Evolutionary conservation across 2,888 invertebrate species (phyloP).

Genomic region (Plutella xylostella): DNA sequence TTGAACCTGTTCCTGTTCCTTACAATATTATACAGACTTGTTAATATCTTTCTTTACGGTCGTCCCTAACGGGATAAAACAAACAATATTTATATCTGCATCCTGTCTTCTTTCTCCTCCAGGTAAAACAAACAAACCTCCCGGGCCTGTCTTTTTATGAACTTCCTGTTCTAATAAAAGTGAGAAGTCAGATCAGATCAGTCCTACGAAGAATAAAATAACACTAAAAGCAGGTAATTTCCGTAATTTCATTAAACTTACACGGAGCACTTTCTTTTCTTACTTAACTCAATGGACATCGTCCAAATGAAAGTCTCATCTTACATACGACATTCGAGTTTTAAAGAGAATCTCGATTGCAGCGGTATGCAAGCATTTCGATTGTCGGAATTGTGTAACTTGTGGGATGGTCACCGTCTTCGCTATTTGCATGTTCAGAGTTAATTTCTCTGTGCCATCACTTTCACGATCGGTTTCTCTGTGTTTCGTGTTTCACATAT

Average conservation of each 20-base stretch:
- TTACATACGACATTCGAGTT: background rate
- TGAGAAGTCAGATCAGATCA: no score
- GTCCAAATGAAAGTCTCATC: conserved; percentile 11
- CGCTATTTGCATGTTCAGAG: conserved; percentile 18
- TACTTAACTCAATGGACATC: conserved; percentile 20
- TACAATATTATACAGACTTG: no score
- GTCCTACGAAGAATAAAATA: no score
- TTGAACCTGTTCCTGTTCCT: no score
- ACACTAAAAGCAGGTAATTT: no score
- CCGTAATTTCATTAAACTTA: no score
- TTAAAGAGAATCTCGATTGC: background rate
- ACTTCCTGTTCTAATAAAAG: background rate
- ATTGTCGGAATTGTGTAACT: conserved; percentile 11
- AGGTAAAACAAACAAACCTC: background rate
- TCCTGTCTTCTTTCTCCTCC: background rate
- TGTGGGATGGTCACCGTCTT: background rate
- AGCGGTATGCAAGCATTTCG: background rate
- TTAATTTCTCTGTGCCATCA: conserved; percentile 40
- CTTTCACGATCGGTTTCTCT: conserved; percentile 57
- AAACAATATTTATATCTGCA: no score
- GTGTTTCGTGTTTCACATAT: background rate
- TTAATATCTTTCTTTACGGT: no score
- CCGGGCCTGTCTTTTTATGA: background rate
- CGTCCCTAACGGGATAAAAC: background rate
- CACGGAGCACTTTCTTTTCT: conserved; percentile 29